Evolutionary conservation across 2,113 vertebrate genomes (phyloP), one percentile per base, ranked within the genome.

Genomic region (Chamaetylas fuelleborni): DNA sequence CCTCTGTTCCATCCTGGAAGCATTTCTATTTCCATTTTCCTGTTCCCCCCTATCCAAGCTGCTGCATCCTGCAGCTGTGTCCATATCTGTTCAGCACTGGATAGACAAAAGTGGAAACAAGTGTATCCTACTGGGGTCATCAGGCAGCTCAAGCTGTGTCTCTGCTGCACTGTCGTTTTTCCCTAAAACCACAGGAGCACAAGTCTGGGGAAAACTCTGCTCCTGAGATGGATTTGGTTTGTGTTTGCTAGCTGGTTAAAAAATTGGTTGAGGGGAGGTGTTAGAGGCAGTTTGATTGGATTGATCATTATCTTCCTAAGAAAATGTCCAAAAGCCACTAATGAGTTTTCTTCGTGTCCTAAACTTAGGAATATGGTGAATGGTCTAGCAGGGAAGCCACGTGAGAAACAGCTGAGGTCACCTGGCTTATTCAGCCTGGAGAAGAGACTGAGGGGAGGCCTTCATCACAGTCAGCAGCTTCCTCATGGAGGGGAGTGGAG

Each of bases 81-180:
- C 62, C 1, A 0, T 17, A 3, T 38, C 48, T 48, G 43, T 57
- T 53, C 33, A 14, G 24, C 23, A 2, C 65, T 14, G 12, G 20
- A 6, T 2, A 25, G 61, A 13, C 18, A 38, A 33, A 56, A 43
- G 66, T 33, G 45, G 38, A 73, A 60, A 40, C 14, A 34, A 64
- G 7, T 2, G 3, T 65, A n/a, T 65, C 33, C 60, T 12, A 40
- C 28, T 17, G 40, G 25, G 22, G 14, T 58, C 48, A 15, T 22
- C 64, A 19, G 28, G 50, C 40, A 50, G 42, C 51, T 81, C 76
- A 8, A 19, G 11, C 0, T 25, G 26, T 29, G 33, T 42, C 36
- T 24, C 65, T n/a, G 6, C 48, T 67, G 1, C 54, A 5, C 14
- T 62, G 48, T 24, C 2, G 2, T 33, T 79, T 81, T 19, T 5